Evolutionary conservation across 2,888 invertebrate species (phyloP), one percentile per base, ranked within the genome.

Genomic region (Apamea epomidion): DNA sequence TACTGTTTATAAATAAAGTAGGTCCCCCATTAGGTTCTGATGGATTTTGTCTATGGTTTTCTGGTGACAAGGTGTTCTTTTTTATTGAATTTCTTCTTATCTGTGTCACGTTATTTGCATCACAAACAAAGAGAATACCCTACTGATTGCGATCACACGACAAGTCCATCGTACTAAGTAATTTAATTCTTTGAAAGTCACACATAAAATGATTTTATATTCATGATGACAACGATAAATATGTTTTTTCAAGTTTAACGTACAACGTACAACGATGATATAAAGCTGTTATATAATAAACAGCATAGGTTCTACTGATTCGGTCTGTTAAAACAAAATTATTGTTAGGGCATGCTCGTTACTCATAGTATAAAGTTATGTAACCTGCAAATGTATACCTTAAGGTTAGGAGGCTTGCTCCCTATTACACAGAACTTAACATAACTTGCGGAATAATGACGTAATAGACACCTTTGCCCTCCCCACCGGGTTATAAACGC

Each of bases 1-100:
- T 64, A 80, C 68, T 81, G 76, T 76, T 82, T 85, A 71, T 60
- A 71, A 69, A 77, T 73, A 81, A 80, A 74, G n/a, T 74, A 51
- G 67, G 54, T 51, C 6, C 25, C 16, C 37, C 45, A 71, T 71
- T 69, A 70, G 42, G 42, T 62, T 18, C 42, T 51, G 51, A 71
- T 62, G 8, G 25, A 51, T 76, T 71, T 37, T n/a, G 18, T 37
- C 29, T 32, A 71, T 73, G 51, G 51, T 74, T 51, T 74, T 29
- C n/a, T 54, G 25, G 14, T 37, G 16, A 25, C n/a, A 25, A 14
- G 0, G 37, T 62, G 48, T 51, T 2, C 14, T 54, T 58, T 12
- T 48, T 58, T 37, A n/a, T 32, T 21, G 21, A 3, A 10, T 70
- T 32, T 42, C 14, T 8, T 25, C 37, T 80, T 51, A 7, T 58